Evolutionary conservation across 2,113 vertebrate genomes (phyloP).

Genomic region (Odocoileus hemionus): DNA sequence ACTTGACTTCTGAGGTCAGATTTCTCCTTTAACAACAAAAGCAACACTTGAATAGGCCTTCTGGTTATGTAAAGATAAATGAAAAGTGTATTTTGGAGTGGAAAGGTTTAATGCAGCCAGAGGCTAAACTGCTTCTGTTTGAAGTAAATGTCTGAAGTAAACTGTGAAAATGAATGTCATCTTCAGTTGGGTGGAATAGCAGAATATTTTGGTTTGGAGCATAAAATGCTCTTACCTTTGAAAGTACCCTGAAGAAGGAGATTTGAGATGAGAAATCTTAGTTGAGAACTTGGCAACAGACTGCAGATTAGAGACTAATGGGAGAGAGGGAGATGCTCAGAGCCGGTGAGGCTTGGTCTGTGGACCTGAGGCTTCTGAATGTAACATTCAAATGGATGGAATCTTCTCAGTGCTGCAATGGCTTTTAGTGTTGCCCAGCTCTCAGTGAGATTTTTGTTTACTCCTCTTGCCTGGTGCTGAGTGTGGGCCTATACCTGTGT

Average conservation of each 20-base stretch:
- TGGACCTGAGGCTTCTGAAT: background rate
- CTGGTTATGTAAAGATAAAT: slow-evolving; percentile 19
- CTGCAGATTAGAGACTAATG: background rate
- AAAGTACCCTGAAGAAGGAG: background rate
- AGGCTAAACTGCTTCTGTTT: background rate
- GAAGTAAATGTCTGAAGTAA: background rate
- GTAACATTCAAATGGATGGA: background rate
- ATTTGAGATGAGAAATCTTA: background rate
- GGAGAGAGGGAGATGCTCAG: too few species aligned
- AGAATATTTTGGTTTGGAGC: background rate
- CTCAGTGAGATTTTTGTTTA: background rate
- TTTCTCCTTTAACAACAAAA: background rate
- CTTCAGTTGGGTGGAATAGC: background rate
- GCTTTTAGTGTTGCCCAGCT: background rate
- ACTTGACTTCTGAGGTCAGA: background rate
- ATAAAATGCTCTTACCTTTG: background rate
- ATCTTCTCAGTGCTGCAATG: too few species aligned
- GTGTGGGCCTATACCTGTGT: background rate
- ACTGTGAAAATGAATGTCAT: background rate
- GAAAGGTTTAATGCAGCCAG: background rate
- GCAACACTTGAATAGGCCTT: background rate
- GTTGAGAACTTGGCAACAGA: background rate
- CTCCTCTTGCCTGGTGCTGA: background rate
- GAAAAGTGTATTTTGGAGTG: background rate
- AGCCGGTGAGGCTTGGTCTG: background rate